phyloP scores from a whole-genome alignment of 2,797 vertebrate species.

The Hyperoplus lanceolatus region DNA sequence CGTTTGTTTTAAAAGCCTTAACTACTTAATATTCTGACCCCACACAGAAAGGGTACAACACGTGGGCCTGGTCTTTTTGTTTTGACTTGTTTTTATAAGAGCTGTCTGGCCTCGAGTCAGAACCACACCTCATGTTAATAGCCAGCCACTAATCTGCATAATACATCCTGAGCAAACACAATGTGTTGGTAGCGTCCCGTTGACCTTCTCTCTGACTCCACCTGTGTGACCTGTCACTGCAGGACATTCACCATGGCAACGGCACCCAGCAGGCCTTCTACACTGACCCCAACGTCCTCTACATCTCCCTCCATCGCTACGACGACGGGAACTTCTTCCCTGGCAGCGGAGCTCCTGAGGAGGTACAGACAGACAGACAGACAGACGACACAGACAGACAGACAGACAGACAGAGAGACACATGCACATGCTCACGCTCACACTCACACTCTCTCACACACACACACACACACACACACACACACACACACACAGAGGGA shows the following conservation, averaged over 20 bases:
- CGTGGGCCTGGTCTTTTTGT: neutral
- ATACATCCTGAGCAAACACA: neutral
- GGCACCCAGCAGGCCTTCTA: constrained; percentile 97
- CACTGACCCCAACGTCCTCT: constrained; percentile 92
- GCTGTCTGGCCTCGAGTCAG: too few species aligned
- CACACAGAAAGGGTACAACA: neutral
- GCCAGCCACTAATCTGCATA: neutral
- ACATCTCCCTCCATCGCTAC: constrained; percentile 96
- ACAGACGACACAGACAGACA: neutral
- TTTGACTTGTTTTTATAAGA: too few species aligned
- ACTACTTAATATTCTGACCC: neutral
- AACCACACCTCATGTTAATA: neutral
- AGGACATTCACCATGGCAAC: constrained; percentile 98
- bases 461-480: neutral
- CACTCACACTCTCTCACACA: neutral
- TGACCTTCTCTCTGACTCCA: constrained; percentile 36
- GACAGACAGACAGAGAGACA: neutral
- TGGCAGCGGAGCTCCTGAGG: constrained; percentile 96
- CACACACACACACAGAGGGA: neutral
- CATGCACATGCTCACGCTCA: neutral
- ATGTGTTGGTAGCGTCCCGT: constrained; percentile 11
- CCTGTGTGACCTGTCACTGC: constrained; percentile 31
- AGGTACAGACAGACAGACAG: constrained; percentile 75
- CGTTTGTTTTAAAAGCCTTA: too few species aligned
- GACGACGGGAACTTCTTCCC: constrained; percentile 97